Evolutionary conservation across 2,113 vertebrate genomes (phyloP).

Genomic region (Synchiropus splendidus): DNA sequence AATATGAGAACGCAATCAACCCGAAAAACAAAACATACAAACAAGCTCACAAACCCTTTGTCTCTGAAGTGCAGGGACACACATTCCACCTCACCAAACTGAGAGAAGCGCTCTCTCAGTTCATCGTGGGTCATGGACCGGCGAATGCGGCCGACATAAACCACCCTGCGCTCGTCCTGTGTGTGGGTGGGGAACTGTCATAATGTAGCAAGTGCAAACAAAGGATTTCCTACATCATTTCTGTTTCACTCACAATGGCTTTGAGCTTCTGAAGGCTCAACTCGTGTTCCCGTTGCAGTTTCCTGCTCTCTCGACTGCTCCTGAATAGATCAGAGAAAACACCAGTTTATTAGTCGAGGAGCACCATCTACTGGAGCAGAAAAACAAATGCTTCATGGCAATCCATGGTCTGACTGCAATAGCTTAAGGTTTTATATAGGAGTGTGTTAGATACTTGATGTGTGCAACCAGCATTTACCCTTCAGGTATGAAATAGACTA

Average conservation of each 20-base stretch:
- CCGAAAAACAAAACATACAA: accelerated
- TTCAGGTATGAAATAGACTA: too few species aligned
- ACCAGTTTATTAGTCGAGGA: background rate
- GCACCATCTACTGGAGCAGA: too few species aligned
- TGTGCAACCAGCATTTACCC: too few species aligned
- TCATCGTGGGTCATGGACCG: constrained; percentile 80
- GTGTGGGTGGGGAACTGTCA: background rate
- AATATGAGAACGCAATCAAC: constrained; percentile 64
- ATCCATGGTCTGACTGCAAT: too few species aligned
- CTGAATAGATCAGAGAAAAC: background rate
- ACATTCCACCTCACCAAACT: constrained; percentile 85
- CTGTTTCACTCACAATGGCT: constrained; percentile 56
- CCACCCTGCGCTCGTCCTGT: constrained; percentile 88
- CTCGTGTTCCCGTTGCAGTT: constrained; percentile 32
- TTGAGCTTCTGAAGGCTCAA: constrained; percentile 53
- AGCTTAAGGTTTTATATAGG: too few species aligned
- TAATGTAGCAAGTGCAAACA: too few species aligned
- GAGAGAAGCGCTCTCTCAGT: constrained; percentile 79
- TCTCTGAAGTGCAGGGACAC: constrained; percentile 86
- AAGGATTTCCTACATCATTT: too few species aligned
- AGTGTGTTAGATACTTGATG: too few species aligned
- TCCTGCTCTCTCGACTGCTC: constrained; percentile 38
- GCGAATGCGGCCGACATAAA: constrained; percentile 86
- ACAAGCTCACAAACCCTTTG: constrained; percentile 35
- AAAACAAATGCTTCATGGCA: too few species aligned